Base-by-base conservation (phyloP, 2,113 vertebrate species). In the Psittacus erithacus region DNA sequence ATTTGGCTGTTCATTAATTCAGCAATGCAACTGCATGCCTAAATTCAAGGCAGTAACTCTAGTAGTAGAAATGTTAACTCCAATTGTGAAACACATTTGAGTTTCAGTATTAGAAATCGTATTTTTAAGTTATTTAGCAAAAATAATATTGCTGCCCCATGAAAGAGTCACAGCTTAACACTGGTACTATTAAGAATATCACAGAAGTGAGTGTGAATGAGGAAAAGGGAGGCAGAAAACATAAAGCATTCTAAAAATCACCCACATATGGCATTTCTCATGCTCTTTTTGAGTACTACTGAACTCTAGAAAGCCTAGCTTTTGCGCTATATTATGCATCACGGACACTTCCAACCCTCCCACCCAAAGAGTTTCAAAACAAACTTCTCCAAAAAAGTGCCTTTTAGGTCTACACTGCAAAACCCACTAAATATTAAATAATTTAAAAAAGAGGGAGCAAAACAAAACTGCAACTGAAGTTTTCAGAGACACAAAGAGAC, bases 281-380 rank as follows among this genome's bases (percentile, higher is more conserved):
- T 96, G 95, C 90, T 95, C 79, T 88, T 94, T 95, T 86, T 79
- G 69, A 68, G 62, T 89, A 92, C 88, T 94, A 88, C 35, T 91
- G 77, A 92, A 92, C 46, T 84, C 73, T 60, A 93, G 55, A 60
- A 93, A 96, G 86, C 86, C 89, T 92, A 75, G 77, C 52, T 64
- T 88, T 90, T 86, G 75, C 7, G 5, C 79, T 94, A 33, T 52
- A 47, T 91, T 84, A 95, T 1, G 19, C 77, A 84, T 55, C 65
- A 63, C 13, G 0, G 38, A 64, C 27, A 49, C 10, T 46, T 76
- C 87, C 64, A 3, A n/a, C 82, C 94, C 93, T 64, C 87, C 93
- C 93, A 68, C 85, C 85, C 73, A 41, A 82, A 83, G 7, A 69
- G 22, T 39, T 94, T 60, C 60, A 95, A 86, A 90, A 55, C 33